Base-by-base conservation (phyloP, 2,888 invertebrate species). In the Perizoma affinitatum region DNA sequence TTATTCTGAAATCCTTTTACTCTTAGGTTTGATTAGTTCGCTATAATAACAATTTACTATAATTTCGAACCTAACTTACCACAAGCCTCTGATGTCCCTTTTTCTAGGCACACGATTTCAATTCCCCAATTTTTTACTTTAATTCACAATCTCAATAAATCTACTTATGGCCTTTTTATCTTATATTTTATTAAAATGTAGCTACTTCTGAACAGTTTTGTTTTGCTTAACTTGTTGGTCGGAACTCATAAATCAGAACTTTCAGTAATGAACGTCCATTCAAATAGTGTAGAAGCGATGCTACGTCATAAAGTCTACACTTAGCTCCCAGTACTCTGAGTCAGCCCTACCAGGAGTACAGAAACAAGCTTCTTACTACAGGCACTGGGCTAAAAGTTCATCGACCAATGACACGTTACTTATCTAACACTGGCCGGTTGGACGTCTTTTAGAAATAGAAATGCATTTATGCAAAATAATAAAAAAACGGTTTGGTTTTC, bases 341-440 rank as follows among this genome's bases (percentile, higher is more conserved):
- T 36, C 78, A 79, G 55, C 79, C 79, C 80, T 84, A 83, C 82
- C 73, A 80, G 79, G 80, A 69, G 62, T 60, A 67, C 82, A 73
- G 71, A 73, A 79, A 80, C 82, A 79, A 73, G 82, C 79, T 76
- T 55, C 66, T 70, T 47, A 59, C 55, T 54, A 56, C 65, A 62
- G 66, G 65, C 67, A 80, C 79, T 82, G 78, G 83, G 84, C 83
- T 83, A 83, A 81, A 83, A 82, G 83, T 78, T 80, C 78, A 78
- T 74, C 70, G 79, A 75, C 84, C 83, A 67, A 70, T 72, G 78
- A 77, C 79, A 75, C 68, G 70, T 73, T 66, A 69, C 59, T 74
- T 76, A 79, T 75, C 73, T 72, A 63, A 61, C 61, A 55, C 63
- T 58, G 61, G 62, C 54, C 56, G 52, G 58, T 58, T 56, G 51